Conservation (phyloP, 1,140 invertebrate species). For the Drosophila virilis region DNA sequence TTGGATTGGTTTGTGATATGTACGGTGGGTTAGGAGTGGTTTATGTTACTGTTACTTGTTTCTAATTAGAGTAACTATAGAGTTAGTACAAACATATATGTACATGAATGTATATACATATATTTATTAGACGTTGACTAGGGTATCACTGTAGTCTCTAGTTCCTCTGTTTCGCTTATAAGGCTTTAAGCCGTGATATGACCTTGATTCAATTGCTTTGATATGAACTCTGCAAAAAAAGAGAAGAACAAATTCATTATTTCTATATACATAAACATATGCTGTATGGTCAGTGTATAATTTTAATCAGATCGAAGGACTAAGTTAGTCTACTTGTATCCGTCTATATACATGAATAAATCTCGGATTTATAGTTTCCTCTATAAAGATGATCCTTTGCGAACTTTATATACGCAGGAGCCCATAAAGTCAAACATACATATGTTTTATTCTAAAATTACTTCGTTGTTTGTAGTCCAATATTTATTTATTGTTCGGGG, state of each 20-base stretch:
- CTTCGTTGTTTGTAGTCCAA: too few relatives aligned
- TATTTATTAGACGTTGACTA: slow-evolving; percentile 38
- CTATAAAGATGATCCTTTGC: too few relatives aligned
- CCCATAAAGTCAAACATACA: too few relatives aligned
- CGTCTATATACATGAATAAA: too few relatives aligned
- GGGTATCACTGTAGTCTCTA: slow-evolving; percentile 9
- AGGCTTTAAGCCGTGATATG: slow-evolving; percentile 39
- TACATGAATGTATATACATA: slow-evolving; percentile 4
- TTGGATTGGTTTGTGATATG: slow-evolving; percentile 35
- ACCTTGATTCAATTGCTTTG: slow-evolving; percentile 44
- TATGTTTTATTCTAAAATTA: too few relatives aligned
- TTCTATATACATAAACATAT: not conserved
- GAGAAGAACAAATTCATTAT: slow-evolving; percentile 33
- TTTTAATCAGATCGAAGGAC: too few relatives aligned
- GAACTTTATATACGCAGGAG: too few relatives aligned
- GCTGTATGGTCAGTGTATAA: too few relatives aligned
- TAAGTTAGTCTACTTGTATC: too few relatives aligned
- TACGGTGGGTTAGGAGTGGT: slow-evolving; percentile 29
- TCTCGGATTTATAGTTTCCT: too few relatives aligned
- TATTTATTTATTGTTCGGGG: too few relatives aligned
- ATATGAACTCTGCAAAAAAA: slow-evolving; percentile 68
- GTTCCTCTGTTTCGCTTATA: slow-evolving; percentile 13
- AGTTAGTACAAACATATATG: slow-evolving; percentile 12
- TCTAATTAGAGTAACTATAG: not conserved
- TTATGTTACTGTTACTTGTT: not conserved